phyloP scores from a whole-genome alignment of 37 sponge, comb jelly and placozoan genomes.

The Agelas oroides region DNA sequence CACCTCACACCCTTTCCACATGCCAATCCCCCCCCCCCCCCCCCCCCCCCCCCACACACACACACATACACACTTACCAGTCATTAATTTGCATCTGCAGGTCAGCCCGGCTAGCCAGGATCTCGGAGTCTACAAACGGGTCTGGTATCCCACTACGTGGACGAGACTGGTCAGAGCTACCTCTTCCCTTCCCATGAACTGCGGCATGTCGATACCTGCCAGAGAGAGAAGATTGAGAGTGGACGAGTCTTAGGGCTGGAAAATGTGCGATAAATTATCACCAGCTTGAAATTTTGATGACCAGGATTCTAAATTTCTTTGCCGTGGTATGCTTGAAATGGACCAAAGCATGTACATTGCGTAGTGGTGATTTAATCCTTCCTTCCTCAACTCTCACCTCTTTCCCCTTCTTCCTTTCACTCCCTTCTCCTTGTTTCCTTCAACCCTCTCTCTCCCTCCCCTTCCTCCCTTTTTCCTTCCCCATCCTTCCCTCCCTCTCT shows the following conservation, averaged over 20 bases:
- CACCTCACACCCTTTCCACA: too few relatives aligned
- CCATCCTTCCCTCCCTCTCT: background rate
- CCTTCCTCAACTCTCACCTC: background rate
- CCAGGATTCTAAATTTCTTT: too few relatives aligned
- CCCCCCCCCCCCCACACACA: background rate
- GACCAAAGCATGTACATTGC: too few relatives aligned
- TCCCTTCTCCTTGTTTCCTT: too few relatives aligned
- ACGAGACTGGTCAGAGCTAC: background rate
- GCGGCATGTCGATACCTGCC: slow-evolving; percentile 34
- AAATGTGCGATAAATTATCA: too few relatives aligned
- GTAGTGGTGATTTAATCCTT: too few relatives aligned
- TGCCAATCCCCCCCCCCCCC: background rate
- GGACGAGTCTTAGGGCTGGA: too few relatives aligned
- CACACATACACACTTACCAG: slow-evolving; percentile 40
- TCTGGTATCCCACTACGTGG: slow-evolving; percentile 32
- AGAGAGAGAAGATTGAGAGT: background rate
- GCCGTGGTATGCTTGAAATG: too few relatives aligned
- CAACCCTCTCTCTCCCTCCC: too few relatives aligned
- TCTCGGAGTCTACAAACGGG: slow-evolving; percentile 41
- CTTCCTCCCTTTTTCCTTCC: background rate
- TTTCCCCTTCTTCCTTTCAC: background rate
- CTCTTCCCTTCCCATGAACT: slow-evolving; percentile 1
- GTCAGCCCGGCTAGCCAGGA: slow-evolving; percentile 34
- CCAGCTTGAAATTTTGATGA: too few relatives aligned
- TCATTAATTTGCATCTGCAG: slow-evolving; percentile 47